A percentile compares a stretch with the other conserved stretches of the same genome.
Evolutionary conservation across 2,888 invertebrate species (phyloP).

Genomic region (Scaeva pyrastri): DNA sequence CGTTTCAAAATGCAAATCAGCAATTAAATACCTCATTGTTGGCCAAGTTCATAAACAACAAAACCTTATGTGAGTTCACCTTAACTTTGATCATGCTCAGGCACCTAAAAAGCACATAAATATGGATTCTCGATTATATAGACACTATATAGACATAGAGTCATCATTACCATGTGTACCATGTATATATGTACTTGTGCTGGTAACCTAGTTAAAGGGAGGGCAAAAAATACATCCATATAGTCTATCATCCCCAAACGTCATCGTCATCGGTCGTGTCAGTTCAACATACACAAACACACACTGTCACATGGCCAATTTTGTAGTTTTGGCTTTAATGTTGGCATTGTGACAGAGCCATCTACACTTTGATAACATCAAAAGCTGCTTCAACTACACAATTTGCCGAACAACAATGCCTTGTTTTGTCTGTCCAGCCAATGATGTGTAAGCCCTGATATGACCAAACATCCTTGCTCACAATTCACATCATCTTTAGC

Average conservation of each 20-base stretch:
- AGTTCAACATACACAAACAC: background rate
- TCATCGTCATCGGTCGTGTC: too few relatives aligned
- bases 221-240: background rate
- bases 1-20: constrained; percentile 1
- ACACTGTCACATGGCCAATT: constrained; percentile 23
- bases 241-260: background rate
- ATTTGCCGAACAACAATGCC: background rate
- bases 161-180: too few relatives aligned
- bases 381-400: background rate
- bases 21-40: background rate
- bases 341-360: constrained; percentile 33
- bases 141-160: background rate
- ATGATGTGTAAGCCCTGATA: constrained; percentile 31
- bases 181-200: too few relatives aligned
- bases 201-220: too few relatives aligned
- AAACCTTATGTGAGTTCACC: constrained; percentile 1
- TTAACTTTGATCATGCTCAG: background rate
- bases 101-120: constrained; percentile 6
- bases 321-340: constrained; percentile 13
- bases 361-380: constrained; percentile 10
- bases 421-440: constrained; percentile 10
- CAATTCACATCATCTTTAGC: constrained; percentile 23
- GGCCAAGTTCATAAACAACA: background rate
- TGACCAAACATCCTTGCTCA: constrained; percentile 16
- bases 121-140: background rate